phyloP scores from a whole-genome alignment of 1,140 invertebrate species.

The Micrasema longulum region DNA sequence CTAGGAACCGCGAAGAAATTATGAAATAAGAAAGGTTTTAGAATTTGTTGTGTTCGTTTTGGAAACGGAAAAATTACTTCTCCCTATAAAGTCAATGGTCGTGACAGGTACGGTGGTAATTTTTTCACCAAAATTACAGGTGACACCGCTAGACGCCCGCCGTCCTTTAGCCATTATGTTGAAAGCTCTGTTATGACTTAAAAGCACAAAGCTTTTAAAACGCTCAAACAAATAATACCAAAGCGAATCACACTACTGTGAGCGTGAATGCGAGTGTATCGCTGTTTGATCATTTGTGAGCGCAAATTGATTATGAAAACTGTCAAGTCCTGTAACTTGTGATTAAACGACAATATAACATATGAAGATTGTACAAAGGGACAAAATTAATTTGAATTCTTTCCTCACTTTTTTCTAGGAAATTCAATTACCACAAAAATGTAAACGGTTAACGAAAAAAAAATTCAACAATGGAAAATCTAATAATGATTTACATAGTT shows the following conservation, averaged over 20 bases:
- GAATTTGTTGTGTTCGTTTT: slow-evolving; percentile 38
- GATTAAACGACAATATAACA: background rate
- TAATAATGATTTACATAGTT: too few species aligned
- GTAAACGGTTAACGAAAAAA: too few species aligned
- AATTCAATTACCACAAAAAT: too few species aligned
- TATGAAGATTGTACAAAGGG: too few species aligned
- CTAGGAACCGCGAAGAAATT: slow-evolving; percentile 16
- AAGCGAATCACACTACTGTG: slow-evolving; percentile 35
- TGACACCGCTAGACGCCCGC: slow-evolving; percentile 46
- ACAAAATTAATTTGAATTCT: too few species aligned
- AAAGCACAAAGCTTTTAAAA: slow-evolving; percentile 51
- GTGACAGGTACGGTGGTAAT: slow-evolving; percentile 47
- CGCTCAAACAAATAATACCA: slow-evolving; percentile 42
- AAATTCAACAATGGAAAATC: too few species aligned
- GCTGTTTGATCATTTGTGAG: slow-evolving; percentile 24
- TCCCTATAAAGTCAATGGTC: slow-evolving; percentile 7
- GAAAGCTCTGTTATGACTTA: slow-evolving; percentile 44
- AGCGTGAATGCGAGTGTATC: slow-evolving; percentile 37
- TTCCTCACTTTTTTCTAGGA: too few species aligned
- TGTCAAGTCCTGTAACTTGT: slow-evolving; percentile 12
- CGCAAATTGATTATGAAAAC: slow-evolving; percentile 24
- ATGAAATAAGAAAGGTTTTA: slow-evolving; percentile 24
- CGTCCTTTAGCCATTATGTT: slow-evolving; percentile 45
- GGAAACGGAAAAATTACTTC: slow-evolving; percentile 16
- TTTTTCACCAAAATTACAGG: slow-evolving; percentile 50